Conservation (phyloP, 1,140 invertebrate species). For the Drosophila ambigua region DNA sequence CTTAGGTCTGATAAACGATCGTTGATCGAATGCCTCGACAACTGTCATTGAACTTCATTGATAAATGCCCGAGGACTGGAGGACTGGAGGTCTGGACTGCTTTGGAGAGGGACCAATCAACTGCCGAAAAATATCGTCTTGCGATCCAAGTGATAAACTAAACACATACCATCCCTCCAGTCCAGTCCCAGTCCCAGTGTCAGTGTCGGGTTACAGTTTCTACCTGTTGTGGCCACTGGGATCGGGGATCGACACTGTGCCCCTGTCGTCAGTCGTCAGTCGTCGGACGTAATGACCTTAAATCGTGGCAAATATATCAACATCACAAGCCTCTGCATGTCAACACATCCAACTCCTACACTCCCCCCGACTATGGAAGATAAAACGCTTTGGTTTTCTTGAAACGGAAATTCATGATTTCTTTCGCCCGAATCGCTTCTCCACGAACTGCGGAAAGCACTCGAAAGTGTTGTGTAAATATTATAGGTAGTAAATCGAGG, state of each 20-base stretch:
- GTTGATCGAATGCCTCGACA: conserved; percentile 62
- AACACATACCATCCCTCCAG: conserved; percentile 48
- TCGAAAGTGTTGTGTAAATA: conserved; percentile 69
- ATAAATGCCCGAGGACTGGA: conserved; percentile 54
- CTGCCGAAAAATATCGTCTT: conserved; percentile 50
- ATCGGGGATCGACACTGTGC: too few relatives aligned
- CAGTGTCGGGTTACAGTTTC: conserved; percentile 47
- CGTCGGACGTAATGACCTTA: conserved; percentile 35
- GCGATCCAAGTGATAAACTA: conserved; percentile 72
- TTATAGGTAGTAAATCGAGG: conserved; percentile 24
- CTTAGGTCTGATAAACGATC: conserved; percentile 66
- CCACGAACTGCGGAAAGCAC: conserved; percentile 46
- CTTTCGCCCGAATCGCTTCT: conserved; percentile 16
- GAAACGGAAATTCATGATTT: conserved; percentile 63
- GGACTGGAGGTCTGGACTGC: too few relatives aligned
- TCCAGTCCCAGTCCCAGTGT: conserved; percentile 18
- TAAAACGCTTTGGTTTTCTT: conserved; percentile 54
- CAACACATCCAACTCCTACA: conserved; percentile 40
- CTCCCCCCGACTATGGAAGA: conserved; percentile 19
- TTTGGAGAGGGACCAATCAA: background rate
- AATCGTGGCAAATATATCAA: conserved; percentile 68
- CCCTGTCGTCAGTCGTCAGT: conserved; percentile 4
- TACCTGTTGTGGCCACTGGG: conserved; percentile 45
- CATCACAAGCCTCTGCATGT: conserved; percentile 46
- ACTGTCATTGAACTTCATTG: conserved; percentile 82